Base-by-base conservation (phyloP, 1,140 invertebrate genomes). In the Papilio xuthus region DNA sequence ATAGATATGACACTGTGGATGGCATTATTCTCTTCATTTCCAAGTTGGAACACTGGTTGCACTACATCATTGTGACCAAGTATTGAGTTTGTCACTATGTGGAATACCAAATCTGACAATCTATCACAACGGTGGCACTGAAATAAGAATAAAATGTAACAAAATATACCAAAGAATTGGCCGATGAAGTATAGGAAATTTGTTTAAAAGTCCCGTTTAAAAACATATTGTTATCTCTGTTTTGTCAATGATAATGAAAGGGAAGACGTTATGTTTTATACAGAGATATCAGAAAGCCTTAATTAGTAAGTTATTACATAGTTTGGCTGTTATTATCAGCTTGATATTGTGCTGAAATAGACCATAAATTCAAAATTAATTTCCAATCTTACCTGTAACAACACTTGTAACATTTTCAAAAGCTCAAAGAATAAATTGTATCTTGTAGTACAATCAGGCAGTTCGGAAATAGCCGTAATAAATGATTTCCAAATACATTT, bases 401-500 rank as follows among this genome's bases (percentile, higher is more conserved):
- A 78, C 47, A 82, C 81, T 28, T 83, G 77, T 47, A 89, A 60
- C 10, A 85, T 32, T 1, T 53, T 71, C 53, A 91, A 41, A 23
- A 89, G 74, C 71, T 88, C 87, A 79, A 79, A 84, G 60, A 89
- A 85, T 9, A 91, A 47, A 78, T 90, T 88, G 76, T 79, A 84
- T 75, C 85, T 86, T 18, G 89, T 78, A 71, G 80, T 85, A 77
- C 87, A 85, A 72, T 88, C 85, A 37, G 89, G 82, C 41, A 93
- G 70, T 67, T 89, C 84, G 37, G 84, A 84, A 77, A 90, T 82
- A 15, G 80, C 86, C 10, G 80, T 56, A 15, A 93, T 20, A 81
- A 90, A 91, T 56, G 90, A 91, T 41, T 83, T 88, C 92, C 92
- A 94, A 56, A 88, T 80, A 83, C 94, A 94, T 71, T 80, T 81